Conservation (phyloP, 2,888 invertebrate species). For the Poecilus cupreus region DNA sequence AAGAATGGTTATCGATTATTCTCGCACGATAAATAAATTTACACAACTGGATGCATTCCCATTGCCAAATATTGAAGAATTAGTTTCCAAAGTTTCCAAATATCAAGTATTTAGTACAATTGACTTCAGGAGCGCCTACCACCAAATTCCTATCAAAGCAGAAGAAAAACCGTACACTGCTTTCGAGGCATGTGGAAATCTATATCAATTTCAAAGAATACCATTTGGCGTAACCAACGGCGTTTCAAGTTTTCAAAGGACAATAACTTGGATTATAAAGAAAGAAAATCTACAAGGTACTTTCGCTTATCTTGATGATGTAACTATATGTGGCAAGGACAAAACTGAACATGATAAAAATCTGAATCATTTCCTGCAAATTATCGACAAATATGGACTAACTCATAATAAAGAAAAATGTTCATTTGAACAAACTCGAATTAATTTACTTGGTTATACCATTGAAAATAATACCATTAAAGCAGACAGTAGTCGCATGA, state of each 20-base stretch:
- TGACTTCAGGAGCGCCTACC: slow-evolving; percentile 59
- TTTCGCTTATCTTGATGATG: slow-evolving; percentile 53
- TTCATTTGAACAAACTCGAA: background rate
- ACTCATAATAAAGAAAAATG: slow-evolving; percentile 13
- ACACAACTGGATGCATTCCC: slow-evolving; percentile 63
- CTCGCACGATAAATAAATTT: slow-evolving; percentile 63
- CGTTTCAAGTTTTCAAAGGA: slow-evolving; percentile 56
- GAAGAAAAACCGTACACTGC: slow-evolving; percentile 58
- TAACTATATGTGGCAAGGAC: slow-evolving; percentile 59
- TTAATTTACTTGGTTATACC: background rate
- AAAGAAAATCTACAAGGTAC: slow-evolving; percentile 52
- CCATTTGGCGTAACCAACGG: slow-evolving; percentile 62
- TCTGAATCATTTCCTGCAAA: background rate
- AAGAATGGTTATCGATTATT: slow-evolving; percentile 64
- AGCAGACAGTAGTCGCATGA: background rate
- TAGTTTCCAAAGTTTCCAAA: slow-evolving; percentile 56
- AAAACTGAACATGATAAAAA: slow-evolving; percentile 59
- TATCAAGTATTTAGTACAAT: slow-evolving; percentile 58
- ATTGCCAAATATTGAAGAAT: slow-evolving; percentile 60
- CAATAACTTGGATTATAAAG: slow-evolving; percentile 37
- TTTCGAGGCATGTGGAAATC: slow-evolving; percentile 59
- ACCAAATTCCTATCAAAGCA: slow-evolving; percentile 59
- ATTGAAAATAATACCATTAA: background rate
- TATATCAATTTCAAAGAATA: slow-evolving; percentile 59
- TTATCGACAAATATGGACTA: background rate